Evolutionary conservation across 1,140 invertebrate genomes (phyloP), one percentile per base, ranked within the genome.

Genomic region (Theocolax elegans): DNA sequence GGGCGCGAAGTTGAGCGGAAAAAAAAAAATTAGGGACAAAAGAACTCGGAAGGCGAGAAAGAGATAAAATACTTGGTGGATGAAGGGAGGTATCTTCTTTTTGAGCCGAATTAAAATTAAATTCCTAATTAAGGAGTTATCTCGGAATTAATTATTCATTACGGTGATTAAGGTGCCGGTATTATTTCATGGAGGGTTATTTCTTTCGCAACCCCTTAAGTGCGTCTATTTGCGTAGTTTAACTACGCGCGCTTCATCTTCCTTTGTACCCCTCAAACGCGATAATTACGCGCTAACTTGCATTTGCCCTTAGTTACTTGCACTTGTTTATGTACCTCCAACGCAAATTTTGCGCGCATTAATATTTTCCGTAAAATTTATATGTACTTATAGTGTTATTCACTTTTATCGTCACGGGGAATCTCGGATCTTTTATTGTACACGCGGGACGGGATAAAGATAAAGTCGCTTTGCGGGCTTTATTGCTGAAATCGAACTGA

Each of bases 121-220:
- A n/a, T 54, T 54, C 2, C 25, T 54, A 54, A 54, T 54, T 54
- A 31, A 54, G 15, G 6, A 27, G 12, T 29, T 54, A 54, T 27
- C 27, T 54, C 23, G 8, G 25, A 31, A 29, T 54, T 54, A 54
- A 54, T 29, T 27, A 31, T 54, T 54, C 15, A 51, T 51, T 17
- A 51, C 2, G 12, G 48, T 25, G 3, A 51, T 51, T 51, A 31
- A 27, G n/a, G n/a, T n/a, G n/a, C n/a, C n/a, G n/a, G n/a, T n/a
- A n/a, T n/a, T n/a, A n/a, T n/a, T n/a, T n/a, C n/a, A n/a, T n/a
- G n/a, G n/a, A n/a, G 12, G 9, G 25, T 54, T 31, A 21, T 31
- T 54, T 21, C 27, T 46, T 46, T n/a, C n/a, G 8, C n/a, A 46
- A n/a, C 42, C 8, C n/a, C 9, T n/a, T 46, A 46, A 46, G 3